Evolutionary conservation across 2,888 invertebrate genomes (phyloP).

Genomic region (Drosophila testacea): DNA sequence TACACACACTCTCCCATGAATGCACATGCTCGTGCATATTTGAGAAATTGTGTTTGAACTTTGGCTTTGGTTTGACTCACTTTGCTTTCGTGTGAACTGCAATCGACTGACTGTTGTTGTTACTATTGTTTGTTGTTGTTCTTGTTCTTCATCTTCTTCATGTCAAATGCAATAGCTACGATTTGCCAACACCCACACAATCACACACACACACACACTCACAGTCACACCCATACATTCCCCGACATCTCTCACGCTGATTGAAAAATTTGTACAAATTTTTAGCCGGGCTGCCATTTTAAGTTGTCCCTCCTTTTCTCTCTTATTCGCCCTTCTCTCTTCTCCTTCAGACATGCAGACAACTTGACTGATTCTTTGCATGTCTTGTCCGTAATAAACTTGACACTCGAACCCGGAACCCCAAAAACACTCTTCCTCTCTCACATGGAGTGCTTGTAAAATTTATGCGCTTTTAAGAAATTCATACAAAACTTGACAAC

Average conservation of each 20-base stretch:
- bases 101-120: constrained; percentile 42
- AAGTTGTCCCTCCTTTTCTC: constrained; percentile 6
- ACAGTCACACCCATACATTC: not conserved
- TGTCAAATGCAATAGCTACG: constrained; percentile 45
- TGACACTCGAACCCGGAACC: constrained; percentile 30
- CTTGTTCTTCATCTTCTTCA: constrained; percentile 26
- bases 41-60: constrained; percentile 81
- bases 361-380: constrained; percentile 45
- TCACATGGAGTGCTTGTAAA: constrained; percentile 32
- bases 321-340: not conserved
- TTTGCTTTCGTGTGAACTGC: constrained; percentile 68
- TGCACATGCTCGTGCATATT: constrained; percentile 70
- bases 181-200: constrained; percentile 34
- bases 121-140: constrained; percentile 23
- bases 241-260: constrained; percentile 40
- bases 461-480: constrained; percentile 70
- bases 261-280: constrained; percentile 77
- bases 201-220: not conserved
- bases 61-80: constrained; percentile 75
- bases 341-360: constrained; percentile 8
- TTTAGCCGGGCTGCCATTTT: constrained; percentile 51
- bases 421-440: not conserved
- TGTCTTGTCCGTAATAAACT: constrained; percentile 54
- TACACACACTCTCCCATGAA: constrained; percentile 12
- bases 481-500: constrained; percentile 72